Evolutionary conservation across 35 echinoderm and acorn worm species (phyloP).

Genomic region (Ophioderma brevispina): DNA sequence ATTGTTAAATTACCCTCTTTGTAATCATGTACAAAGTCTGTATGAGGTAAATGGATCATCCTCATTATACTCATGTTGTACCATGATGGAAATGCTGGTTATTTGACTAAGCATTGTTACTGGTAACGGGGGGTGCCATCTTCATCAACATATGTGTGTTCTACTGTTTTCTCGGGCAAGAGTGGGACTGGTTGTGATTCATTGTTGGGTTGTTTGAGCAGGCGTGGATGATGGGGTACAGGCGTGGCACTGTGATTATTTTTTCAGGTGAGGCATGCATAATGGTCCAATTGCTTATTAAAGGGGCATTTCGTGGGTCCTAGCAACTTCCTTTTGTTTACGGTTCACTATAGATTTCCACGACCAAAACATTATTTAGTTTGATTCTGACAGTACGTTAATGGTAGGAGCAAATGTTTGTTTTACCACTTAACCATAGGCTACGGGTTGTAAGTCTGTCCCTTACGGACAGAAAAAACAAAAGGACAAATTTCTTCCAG

Average conservation of each 20-base stretch:
- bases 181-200: not conserved
- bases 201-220: not conserved
- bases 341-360: too few relatives aligned
- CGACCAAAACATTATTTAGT: too few relatives aligned
- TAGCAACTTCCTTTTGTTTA: too few relatives aligned
- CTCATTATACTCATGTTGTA: constrained; percentile 54
- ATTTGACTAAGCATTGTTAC: constrained; percentile 40
- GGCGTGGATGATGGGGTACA: not conserved
- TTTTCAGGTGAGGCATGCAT: not conserved
- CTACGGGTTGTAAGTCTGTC: too few relatives aligned
- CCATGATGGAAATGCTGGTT: constrained; percentile 53
- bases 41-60: constrained; percentile 47
- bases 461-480: too few relatives aligned
- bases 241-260: not conserved
- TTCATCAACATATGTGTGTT: not conserved
- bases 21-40: constrained; percentile 47
- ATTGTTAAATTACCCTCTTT: constrained; percentile 32
- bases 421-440: too few relatives aligned
- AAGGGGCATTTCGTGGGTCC: too few relatives aligned
- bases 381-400: too few relatives aligned
- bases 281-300: not conserved
- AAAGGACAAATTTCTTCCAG: too few relatives aligned
- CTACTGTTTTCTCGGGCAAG: not conserved
- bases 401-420: too few relatives aligned
- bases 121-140: too few relatives aligned